Evolutionary conservation across 2,888 invertebrate genomes (phyloP).

Genomic region (Cataglyphis rosenhaueri): DNA sequence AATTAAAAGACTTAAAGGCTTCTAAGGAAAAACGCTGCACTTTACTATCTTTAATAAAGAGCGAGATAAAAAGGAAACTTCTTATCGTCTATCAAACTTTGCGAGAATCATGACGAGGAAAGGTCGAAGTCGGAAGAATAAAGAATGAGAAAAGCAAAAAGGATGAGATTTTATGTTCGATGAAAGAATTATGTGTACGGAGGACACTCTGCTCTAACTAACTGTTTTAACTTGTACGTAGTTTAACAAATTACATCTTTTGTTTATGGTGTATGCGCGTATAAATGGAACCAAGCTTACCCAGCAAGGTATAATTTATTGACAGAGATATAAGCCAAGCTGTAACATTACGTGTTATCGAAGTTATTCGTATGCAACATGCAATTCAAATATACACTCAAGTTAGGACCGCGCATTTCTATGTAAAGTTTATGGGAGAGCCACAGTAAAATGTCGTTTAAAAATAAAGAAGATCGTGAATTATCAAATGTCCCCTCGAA

Average conservation of each 20-base stretch:
- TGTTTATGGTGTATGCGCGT: conserved; percentile 6
- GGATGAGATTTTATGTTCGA: background rate
- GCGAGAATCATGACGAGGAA: conserved; percentile 3
- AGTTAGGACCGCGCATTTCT: conserved; percentile 35
- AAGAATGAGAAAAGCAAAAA: background rate
- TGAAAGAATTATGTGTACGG: conserved; percentile 32
- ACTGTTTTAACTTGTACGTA: background rate
- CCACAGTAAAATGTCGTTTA: background rate
- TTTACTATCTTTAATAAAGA: conserved; percentile 39
- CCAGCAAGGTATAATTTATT: conserved; percentile 32
- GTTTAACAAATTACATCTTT: conserved; percentile 14
- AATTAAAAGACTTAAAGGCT: conserved; percentile 27
- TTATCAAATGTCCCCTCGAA: background rate
- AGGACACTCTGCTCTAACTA: conserved; percentile 14
- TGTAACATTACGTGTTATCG: conserved; percentile 29
- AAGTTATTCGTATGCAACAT: conserved; percentile 37
- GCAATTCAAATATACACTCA: conserved; percentile 41
- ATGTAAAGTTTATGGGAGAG: conserved; percentile 10
- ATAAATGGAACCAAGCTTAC: conserved; percentile 36
- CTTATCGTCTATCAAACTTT: conserved; percentile 25
- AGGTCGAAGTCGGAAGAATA: background rate
- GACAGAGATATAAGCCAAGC: conserved; percentile 19
- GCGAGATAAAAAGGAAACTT: conserved; percentile 9
- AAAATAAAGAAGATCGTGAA: conserved; percentile 15
- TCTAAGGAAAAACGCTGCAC: background rate